Evolutionary conservation across 2,888 invertebrate species (phyloP).

Genomic region (Toxonevra muliebris): DNA sequence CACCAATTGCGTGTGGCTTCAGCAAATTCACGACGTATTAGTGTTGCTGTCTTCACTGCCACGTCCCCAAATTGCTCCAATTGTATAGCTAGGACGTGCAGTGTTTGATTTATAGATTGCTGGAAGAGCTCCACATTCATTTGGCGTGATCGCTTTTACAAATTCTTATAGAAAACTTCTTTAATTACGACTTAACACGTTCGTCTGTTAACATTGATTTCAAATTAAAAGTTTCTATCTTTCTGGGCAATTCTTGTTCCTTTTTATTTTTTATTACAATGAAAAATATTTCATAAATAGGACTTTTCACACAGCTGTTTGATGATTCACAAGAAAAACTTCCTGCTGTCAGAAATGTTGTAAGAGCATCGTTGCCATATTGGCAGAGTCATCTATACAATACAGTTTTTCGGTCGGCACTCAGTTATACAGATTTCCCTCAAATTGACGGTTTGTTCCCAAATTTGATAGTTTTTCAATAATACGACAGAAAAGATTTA

Average conservation of each 20-base stretch:
- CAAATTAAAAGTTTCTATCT: no score
- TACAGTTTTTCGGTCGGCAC: no score
- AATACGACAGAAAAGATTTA: no score
- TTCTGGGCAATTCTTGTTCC: not conserved
- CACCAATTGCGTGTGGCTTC: constrained; percentile 45
- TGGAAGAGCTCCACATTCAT: constrained; percentile 54
- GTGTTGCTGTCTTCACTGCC: constrained; percentile 44
- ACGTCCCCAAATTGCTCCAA: constrained; percentile 50
- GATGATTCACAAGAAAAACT: constrained; percentile 26
- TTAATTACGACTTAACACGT: no score
- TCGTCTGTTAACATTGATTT: no score
- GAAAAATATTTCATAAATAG: not conserved
- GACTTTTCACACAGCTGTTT: constrained; percentile 21
- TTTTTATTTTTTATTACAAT: not conserved
- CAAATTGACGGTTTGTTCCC: no score
- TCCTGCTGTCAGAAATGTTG: constrained; percentile 1
- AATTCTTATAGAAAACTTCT: no score
- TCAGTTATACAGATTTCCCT: no score
- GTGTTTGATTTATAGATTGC: constrained; percentile 48
- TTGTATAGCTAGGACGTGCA: constrained; percentile 50
- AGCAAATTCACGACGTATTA: constrained; percentile 46
- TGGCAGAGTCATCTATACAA: no score
- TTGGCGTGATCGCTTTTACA: constrained; percentile 38
- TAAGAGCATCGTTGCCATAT: no score
- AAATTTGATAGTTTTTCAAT: no score